Conservation (phyloP, 92 coral and sea anemone genomes). For the Heteractis magnifica region DNA sequence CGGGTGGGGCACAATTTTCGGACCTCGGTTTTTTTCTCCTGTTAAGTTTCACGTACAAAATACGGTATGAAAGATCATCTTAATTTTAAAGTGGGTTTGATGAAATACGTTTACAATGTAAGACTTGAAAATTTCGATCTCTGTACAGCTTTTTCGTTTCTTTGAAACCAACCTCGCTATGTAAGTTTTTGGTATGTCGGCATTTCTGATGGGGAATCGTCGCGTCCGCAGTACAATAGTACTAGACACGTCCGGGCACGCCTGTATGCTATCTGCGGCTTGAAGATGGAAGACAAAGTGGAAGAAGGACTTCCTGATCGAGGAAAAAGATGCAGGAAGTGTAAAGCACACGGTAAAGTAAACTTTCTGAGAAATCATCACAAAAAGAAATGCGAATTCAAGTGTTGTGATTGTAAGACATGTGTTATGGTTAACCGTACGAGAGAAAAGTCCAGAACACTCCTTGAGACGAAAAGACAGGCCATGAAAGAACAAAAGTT, state of each 20-base stretch:
- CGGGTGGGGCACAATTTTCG: no score
- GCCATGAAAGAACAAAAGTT: not conserved
- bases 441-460: not conserved
- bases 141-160: no score
- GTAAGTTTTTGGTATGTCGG: not conserved
- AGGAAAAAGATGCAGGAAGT: slow-evolving; percentile 22
- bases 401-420: slow-evolving; percentile 5
- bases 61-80: no score
- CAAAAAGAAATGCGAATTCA: slow-evolving; percentile 1
- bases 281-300: not conserved
- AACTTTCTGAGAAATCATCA: slow-evolving; percentile 15
- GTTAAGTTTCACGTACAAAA: no score
- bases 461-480: not conserved
- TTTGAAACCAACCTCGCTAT: no score
- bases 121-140: no score
- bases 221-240: not conserved
- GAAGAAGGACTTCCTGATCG: not conserved
- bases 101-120: no score
- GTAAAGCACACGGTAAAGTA: slow-evolving; percentile 12
- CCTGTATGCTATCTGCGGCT: not conserved
- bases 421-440: not conserved
- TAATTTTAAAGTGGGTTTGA: no score
- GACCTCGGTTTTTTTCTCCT: no score
- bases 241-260: not conserved
- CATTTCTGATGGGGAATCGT: not conserved